Evolutionary conservation across 2,888 invertebrate species (phyloP).

Genomic region (Thelaira solivaga): DNA sequence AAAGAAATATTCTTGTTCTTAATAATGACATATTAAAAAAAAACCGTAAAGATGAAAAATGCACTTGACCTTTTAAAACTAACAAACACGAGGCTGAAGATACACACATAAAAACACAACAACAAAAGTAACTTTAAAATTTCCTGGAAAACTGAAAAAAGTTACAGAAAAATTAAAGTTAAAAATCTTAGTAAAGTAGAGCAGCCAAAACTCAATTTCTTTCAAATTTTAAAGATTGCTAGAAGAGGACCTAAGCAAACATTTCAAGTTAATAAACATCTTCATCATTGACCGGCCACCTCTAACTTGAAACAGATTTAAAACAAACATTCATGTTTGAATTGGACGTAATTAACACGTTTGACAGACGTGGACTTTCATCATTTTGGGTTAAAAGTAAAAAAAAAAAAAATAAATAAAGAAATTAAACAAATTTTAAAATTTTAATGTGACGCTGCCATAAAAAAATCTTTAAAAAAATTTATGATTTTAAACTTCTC

Average conservation of each 20-base stretch:
- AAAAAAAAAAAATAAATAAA: not conserved
- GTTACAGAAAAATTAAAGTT: not conserved
- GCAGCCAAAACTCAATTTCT: not conserved
- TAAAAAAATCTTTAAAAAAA: constrained; percentile 27
- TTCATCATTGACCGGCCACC: not conserved
- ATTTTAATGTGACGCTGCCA: constrained; percentile 21
- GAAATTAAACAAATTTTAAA: constrained; percentile 22
- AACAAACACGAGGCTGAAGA: not conserved
- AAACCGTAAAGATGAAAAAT: constrained; percentile 26
- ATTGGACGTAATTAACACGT: constrained; percentile 58
- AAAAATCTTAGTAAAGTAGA: not conserved
- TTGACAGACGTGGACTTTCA: constrained; percentile 59
- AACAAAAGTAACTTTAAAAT: constrained; percentile 2
- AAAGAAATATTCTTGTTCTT: too few species aligned
- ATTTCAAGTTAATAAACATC: constrained; percentile 8
- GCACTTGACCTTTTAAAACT: constrained; percentile 44
- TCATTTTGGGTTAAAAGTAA: constrained; percentile 18
- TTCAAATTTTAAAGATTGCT: not conserved
- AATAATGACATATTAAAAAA: not conserved
- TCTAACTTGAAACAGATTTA: not conserved
- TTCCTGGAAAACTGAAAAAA: constrained; percentile 35
- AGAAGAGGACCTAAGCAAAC: not conserved
- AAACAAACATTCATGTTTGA: not conserved
- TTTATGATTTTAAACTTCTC: not conserved
- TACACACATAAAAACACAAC: not conserved